Evolutionary conservation across 2,888 invertebrate species (phyloP).

Genomic region (Drosophila austrosaltans): DNA sequence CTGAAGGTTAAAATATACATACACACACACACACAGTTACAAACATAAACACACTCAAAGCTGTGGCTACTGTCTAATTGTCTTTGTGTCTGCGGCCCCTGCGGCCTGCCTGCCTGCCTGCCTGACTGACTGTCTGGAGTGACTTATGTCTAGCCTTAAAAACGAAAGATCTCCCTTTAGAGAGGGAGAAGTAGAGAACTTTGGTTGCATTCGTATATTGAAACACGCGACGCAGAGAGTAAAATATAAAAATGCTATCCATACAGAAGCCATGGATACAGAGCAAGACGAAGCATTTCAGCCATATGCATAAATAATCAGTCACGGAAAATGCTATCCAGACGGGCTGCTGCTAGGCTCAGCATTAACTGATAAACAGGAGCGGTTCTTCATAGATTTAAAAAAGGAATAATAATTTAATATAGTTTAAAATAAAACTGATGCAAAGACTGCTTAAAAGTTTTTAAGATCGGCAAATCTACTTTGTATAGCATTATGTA

Average conservation of each 20-base stretch:
- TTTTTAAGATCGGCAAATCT: too few species aligned
- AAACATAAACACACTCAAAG: conserved; percentile 18
- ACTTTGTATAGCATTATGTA: too few species aligned
- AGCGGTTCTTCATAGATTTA: background rate
- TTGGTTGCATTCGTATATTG: conserved; percentile 70
- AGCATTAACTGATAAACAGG: conserved; percentile 16
- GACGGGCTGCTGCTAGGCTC: conserved; percentile 56
- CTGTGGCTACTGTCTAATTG: conserved; percentile 64
- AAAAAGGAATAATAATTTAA: background rate
- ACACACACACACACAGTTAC: background rate
- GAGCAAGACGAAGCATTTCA: conserved; percentile 53
- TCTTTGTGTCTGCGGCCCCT: conserved; percentile 55
- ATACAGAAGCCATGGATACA: conserved; percentile 58
- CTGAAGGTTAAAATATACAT: conserved; percentile 55
- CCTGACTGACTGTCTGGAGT: conserved; percentile 66
- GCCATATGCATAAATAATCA: conserved; percentile 79
- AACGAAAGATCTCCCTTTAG: conserved; percentile 44
- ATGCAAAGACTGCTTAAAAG: background rate
- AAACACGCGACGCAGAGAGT: conserved; percentile 61
- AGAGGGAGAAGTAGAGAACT: conserved; percentile 52
- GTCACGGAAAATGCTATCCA: conserved; percentile 72
- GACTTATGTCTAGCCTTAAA: conserved; percentile 77
- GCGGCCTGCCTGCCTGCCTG: conserved; percentile 26
- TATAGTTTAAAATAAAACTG: background rate
- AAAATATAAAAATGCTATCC: conserved; percentile 32